phyloP scores from a whole-genome alignment of 2,797 vertebrate genomes.

The Leucoraja ocellata region DNA sequence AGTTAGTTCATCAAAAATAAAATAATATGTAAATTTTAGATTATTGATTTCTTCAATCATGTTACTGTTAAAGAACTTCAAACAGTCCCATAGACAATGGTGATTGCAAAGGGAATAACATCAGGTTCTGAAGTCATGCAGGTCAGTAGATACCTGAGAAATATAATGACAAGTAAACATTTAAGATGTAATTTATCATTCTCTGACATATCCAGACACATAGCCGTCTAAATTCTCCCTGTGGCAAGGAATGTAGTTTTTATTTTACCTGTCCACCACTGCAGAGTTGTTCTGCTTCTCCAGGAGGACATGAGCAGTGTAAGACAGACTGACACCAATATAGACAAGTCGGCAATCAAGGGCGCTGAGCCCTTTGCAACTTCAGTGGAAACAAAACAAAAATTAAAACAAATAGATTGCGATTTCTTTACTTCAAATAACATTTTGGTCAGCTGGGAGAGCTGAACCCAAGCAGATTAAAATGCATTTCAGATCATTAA shows the following conservation, averaged over 20 bases:
- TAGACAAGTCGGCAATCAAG: neutral
- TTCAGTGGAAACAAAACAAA: neutral
- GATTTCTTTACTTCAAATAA: neutral
- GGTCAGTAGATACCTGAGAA: neutral
- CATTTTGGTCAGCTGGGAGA: constrained; percentile 4
- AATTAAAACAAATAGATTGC: neutral
- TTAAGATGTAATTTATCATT: neutral
- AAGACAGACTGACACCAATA: neutral
- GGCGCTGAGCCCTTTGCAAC: neutral
- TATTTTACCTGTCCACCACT: neutral
- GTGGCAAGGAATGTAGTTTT: neutral
- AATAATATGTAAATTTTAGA: neutral
- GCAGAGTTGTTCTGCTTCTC: neutral
- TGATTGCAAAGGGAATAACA: neutral
- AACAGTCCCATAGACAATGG: neutral
- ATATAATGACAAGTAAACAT: neutral
- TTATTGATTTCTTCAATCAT: neutral
- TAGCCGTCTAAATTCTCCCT: too few species aligned
- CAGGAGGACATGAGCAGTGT: too few species aligned
- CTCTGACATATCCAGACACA: neutral
- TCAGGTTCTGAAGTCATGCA: neutral
- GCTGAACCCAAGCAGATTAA: neutral
- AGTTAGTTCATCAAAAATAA: neutral
- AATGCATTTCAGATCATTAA: neutral
- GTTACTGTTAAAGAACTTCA: neutral